Percentiles rank a stretch among this genome's conserved stretches.
phyloP scores from a whole-genome alignment of 2,797 vertebrate genomes.

The Chaunax sp. region DNA sequence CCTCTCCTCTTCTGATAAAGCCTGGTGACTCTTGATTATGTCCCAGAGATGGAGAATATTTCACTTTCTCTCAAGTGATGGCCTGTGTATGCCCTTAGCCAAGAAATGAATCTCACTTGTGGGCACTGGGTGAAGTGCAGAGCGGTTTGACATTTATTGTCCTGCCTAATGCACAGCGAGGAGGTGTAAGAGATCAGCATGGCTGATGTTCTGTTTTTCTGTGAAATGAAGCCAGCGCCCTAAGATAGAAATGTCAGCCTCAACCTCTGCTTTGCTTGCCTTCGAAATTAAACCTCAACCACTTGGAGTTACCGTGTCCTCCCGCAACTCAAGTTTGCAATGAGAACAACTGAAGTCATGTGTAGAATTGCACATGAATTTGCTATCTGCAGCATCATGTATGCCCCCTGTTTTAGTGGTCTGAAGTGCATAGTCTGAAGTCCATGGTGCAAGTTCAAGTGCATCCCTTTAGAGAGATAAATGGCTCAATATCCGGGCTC shows the following conservation, averaged over 20 bases:
- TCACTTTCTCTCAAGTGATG: conserved; percentile 78
- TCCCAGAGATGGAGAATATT: conserved; percentile 75
- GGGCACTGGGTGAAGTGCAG: conserved; percentile 68
- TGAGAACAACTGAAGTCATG: not conserved
- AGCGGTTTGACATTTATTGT: conserved; percentile 84
- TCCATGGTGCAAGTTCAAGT: no score
- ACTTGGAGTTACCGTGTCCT: not conserved
- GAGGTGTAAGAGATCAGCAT: conserved; percentile 70
- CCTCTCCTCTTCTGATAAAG: conserved; percentile 66
- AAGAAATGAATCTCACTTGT: conserved; percentile 82
- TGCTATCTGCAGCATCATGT: not conserved
- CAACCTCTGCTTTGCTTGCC: conserved; percentile 30
- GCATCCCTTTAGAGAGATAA: no score
- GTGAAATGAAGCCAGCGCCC: conserved; percentile 66
- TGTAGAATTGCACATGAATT: not conserved
- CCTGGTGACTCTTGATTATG: conserved; percentile 79
- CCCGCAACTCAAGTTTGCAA: conserved; percentile 10
- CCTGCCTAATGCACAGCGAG: conserved; percentile 75
- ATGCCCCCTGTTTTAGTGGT: no score
- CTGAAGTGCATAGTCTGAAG: no score
- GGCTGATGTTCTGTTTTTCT: conserved; percentile 66
- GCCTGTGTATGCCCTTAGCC: conserved; percentile 75
- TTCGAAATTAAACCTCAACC: conserved; percentile 27
- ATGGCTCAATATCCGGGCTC: no score
- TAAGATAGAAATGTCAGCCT: conserved; percentile 44